Evolutionary conservation across 2,888 invertebrate genomes (phyloP), one percentile per base, ranked within the genome.

Genomic region (Eupithecia inturbata): DNA sequence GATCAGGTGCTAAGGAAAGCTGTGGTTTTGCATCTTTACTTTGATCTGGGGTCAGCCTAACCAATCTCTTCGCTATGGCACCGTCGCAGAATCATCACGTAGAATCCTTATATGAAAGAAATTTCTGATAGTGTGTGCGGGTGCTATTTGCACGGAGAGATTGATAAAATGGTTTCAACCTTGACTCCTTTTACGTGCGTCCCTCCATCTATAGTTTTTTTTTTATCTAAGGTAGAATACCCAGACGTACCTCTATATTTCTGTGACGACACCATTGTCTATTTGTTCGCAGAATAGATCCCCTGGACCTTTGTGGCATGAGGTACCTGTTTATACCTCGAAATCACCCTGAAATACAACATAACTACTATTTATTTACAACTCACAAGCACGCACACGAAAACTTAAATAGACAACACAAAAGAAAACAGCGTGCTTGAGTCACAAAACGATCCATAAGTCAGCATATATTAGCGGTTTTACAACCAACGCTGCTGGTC

Each of bases 1-100:
- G 85, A 84, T 87, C 83, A 81, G 82, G 84, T 82, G 82, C 82
- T 82, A 57, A 81, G 85, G 82, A 80, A 83, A 80, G 73, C 75
- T 63, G 70, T 68, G 67, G 71, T 72, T 75, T 75, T 73, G 72
- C 71, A 72, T 70, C 67, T 77, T 66, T 69, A 75, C 76, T 70
- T 70, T 22, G 10, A 67, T 62, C 62, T 71, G 41, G 19, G 41
- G 19, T 6, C 3, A 14, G 19, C 19, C 19, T 19, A 5, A 19
- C 41, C 41, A 16, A 19, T 19, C 41, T 45, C 19, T 45, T 2
- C 39, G 14, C 2, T 41, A 41, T 41, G 36, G 31, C 31, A 31
- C 5, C 31, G 31, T 31, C 31, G 31, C 31, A 31, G 31, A 39
- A 12, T 39, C 39, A 1, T 39, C 39, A 12, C 39, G 39, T 39